Percentiles rank a stretch among this genome's conserved stretches.
Conservation (phyloP, 2,888 invertebrate genomes). For the Leptodirus hochenwartii region DNA sequence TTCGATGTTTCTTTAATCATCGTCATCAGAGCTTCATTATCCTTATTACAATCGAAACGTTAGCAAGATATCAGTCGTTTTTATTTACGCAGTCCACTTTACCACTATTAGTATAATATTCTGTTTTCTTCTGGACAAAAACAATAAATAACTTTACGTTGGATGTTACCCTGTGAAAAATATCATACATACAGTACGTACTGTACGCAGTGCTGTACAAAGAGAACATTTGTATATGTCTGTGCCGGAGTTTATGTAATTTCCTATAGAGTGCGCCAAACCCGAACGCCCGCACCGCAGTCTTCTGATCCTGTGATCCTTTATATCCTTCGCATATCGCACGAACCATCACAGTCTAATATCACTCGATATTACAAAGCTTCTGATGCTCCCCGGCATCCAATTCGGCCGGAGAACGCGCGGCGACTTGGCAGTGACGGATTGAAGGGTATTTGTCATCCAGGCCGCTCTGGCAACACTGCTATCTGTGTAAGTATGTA, state of each 20-base stretch:
- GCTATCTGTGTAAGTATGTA: too few relatives aligned
- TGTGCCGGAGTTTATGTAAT: constrained; percentile 33
- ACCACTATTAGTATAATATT: too few relatives aligned
- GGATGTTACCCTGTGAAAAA: too few relatives aligned
- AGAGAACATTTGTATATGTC: constrained; percentile 32
- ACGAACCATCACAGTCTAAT: constrained; percentile 24
- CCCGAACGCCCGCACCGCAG: constrained; percentile 13
- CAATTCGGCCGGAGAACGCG: constrained; percentile 30
- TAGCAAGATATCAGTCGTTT: too few relatives aligned
- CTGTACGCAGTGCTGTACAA: constrained; percentile 21
- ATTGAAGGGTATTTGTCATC: constrained; percentile 53
- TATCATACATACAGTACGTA: too few relatives aligned
- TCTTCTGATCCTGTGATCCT: constrained; percentile 4
- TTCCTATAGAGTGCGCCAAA: constrained; percentile 30
- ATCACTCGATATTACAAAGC: constrained; percentile 29
- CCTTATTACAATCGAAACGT: too few relatives aligned
- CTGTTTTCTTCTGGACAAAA: too few relatives aligned
- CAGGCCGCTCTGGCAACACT: constrained; percentile 31
- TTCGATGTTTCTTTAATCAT: too few relatives aligned
- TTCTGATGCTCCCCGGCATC: constrained; percentile 30
- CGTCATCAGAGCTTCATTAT: too few relatives aligned
- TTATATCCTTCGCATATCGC: constrained; percentile 15
- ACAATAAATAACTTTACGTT: too few relatives aligned
- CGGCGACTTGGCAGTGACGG: constrained; percentile 44
- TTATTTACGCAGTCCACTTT: too few relatives aligned